Base-by-base conservation (phyloP, 2,888 invertebrate genomes). In the Mesopsocus fuscifrons region DNA sequence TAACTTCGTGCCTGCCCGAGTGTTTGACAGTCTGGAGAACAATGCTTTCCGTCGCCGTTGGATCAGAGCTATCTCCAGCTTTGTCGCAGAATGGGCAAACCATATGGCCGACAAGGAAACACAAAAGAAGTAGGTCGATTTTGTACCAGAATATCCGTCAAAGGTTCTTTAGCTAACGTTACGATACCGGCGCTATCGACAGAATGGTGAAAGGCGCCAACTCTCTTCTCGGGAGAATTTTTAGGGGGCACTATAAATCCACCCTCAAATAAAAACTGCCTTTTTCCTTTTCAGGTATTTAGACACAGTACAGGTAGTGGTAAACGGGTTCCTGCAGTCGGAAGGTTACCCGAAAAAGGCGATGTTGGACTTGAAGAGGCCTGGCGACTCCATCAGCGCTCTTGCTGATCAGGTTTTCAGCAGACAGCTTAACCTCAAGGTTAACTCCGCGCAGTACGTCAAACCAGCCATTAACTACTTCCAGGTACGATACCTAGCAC, bases 11-110 rank as follows among this genome's bases (percentile, higher is more conserved):
- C 79, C 80, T 51, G 74, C 74, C 34, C 67, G 71, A 48, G 73
- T 85, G 53, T 69, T 82, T 50, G 77, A 77, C 52, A 75, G 78
- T 50, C 71, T 87, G 50, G 82, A 85, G 55, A 83, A 84, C 56
- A 80, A 78, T 45, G 73, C 76, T 38, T 77, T 83, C 53, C 71
- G 85, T 48, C 70, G 79, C 41, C 73, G 79, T 49, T 85, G 85
- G 85, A 78, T 85, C 49, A 74, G 74, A 52, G 71, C 74, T 3
- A 69, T 81, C 6, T 78, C 83, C 2, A 70, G 72, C 48, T 80
- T 78, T 54, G 62, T 85, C 48, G 78, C 81, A 0, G 76, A 78
- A 44, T 72, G 77, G 66, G 69, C 80, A 22, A 71, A 78, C 16
- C 74, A 80, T 50, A 56, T 82, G 16, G 72, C 83, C 0, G 77